Evolutionary conservation across 2,888 invertebrate species (phyloP).

Genomic region (Cosmia pyralina): DNA sequence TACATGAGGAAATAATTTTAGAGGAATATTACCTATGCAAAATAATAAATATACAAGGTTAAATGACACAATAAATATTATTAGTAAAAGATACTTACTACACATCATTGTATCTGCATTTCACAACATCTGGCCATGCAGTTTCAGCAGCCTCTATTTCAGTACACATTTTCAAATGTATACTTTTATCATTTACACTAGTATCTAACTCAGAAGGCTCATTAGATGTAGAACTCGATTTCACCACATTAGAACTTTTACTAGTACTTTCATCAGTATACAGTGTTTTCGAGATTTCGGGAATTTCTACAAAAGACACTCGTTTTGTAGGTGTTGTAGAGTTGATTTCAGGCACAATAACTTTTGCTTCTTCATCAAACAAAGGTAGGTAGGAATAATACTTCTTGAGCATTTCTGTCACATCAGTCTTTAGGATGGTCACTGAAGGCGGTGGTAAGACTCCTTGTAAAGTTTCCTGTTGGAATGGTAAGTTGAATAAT

Average conservation of each 20-base stretch:
- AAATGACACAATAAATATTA: no score
- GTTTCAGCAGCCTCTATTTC: conserved; percentile 81
- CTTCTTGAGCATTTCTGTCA: conserved; percentile 91
- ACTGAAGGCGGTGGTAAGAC: conserved; percentile 94
- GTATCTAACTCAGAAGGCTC: conserved; percentile 74
- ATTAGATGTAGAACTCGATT: conserved; percentile 46
- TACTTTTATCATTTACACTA: conserved; percentile 77
- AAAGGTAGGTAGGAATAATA: conserved; percentile 89
- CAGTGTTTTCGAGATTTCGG: conserved; percentile 65
- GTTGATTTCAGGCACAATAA: conserved; percentile 73
- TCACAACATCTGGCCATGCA: conserved; percentile 91
- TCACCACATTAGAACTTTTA: conserved; percentile 51
- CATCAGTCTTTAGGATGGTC: conserved; percentile 92
- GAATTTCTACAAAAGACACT: conserved; percentile 83
- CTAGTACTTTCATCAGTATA: conserved; percentile 40
- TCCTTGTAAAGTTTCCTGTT: conserved; percentile 91
- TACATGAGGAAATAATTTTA: background rate
- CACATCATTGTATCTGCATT: conserved; percentile 92
- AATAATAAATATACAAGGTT: conserved; percentile 4
- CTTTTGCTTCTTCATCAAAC: conserved; percentile 83
- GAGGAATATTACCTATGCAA: background rate
- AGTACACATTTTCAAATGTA: conserved; percentile 79
- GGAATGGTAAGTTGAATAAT: conserved; percentile 3
- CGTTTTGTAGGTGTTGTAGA: conserved; percentile 83
- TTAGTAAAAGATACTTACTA: conserved; percentile 89